Evolutionary conservation across 1,140 invertebrate genomes (phyloP), one percentile per base, ranked within the genome.

Genomic region (Pachypsylla venusta): DNA sequence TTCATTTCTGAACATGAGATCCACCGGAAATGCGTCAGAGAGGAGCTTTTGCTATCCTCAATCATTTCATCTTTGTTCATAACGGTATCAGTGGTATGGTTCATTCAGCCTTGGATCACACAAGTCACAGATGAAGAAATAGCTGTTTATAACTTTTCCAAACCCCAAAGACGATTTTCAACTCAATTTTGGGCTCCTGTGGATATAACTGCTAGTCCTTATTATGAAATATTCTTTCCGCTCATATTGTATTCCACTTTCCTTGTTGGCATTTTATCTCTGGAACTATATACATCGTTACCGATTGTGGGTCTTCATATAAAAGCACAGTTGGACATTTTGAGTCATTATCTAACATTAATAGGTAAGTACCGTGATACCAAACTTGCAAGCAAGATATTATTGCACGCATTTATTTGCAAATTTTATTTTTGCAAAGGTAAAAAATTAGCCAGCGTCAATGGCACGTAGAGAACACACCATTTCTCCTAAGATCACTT

Each of bases 291-390:
- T n/a, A 48, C 42, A 48, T 19, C 42, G 5, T 48, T 48, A n/a
- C 42, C 42, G 4, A 48, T 48, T 48, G 4, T 48, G 5, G 42
- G 42, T 19, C 42, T 48, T 48, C 42, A 48, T n/a, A 22, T 48
- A n/a, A 48, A 48, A 48, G 16, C 42, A 48, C 42, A 48, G 42
- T 48, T 48, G 7, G 42, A 48, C 22, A 48, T 48, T n/a, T 22
- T 48, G n/a, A 48, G 42, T 48, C n/a, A 48, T 3, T 48, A 48
- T 22, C n/a, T 48, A 22, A 48, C 42, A 4, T 22, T 48, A 19
- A 19, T 48, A 48, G 42, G 42, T 48, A 48, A 48, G 42, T n/a
- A n/a, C n/a, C n/a, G n/a, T n/a, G n/a, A n/a, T n/a, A n/a, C n/a
- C n/a, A n/a, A n/a, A n/a, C n/a, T n/a, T n/a, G n/a, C n/a, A n/a